These are phyloP conservation scores for Dusona sp. DNA, from an alignment of 2,888 invertebrate species.

Conservation along the genomic window DNA sequence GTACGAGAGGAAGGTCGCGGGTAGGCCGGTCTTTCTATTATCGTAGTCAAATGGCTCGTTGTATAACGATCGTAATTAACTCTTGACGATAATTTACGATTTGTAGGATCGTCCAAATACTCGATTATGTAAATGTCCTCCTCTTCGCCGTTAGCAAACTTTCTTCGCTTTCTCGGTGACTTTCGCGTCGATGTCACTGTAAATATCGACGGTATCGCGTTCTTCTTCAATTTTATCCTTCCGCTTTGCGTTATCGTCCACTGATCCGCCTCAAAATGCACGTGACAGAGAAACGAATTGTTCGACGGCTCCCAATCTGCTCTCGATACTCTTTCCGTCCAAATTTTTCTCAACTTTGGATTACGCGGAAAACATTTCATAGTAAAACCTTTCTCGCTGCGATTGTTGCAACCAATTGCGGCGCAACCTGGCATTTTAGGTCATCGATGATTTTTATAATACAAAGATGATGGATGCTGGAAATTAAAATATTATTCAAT, in stretches of 20 bases:
- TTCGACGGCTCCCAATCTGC: slow-evolving; percentile 83
- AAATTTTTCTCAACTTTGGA: slow-evolving; percentile 79
- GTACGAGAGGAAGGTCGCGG: neutral
- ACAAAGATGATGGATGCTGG: slow-evolving; percentile 27
- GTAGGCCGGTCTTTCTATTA: neutral
- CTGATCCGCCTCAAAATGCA: slow-evolving; percentile 80
- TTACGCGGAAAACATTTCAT: slow-evolving; percentile 84
- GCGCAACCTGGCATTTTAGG: slow-evolving; percentile 83
- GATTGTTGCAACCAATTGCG: slow-evolving; percentile 83
- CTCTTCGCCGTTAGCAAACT: slow-evolving; percentile 65
- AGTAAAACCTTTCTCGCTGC: slow-evolving; percentile 82
- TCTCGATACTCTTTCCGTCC: slow-evolving; percentile 81
- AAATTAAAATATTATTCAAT: neutral
- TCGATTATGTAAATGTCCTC: slow-evolving; percentile 72
- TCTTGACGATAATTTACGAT: slow-evolving; percentile 45
- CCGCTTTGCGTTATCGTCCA: slow-evolving; percentile 79
- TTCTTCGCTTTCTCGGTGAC: slow-evolving; percentile 78
- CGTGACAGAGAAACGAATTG: slow-evolving; percentile 82
- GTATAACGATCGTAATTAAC: slow-evolving; percentile 3
- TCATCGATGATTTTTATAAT: slow-evolving; percentile 35
- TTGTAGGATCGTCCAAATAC: slow-evolving; percentile 73
- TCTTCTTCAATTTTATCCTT: slow-evolving; percentile 79
- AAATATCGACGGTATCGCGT: slow-evolving; percentile 81
- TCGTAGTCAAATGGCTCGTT: slow-evolving; percentile 5
- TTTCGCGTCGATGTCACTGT: slow-evolving; percentile 80